Percentiles rank a stretch among this genome's conserved stretches.
Conservation (phyloP, 2,888 invertebrate species). For the Eupithecia subumbrata region DNA sequence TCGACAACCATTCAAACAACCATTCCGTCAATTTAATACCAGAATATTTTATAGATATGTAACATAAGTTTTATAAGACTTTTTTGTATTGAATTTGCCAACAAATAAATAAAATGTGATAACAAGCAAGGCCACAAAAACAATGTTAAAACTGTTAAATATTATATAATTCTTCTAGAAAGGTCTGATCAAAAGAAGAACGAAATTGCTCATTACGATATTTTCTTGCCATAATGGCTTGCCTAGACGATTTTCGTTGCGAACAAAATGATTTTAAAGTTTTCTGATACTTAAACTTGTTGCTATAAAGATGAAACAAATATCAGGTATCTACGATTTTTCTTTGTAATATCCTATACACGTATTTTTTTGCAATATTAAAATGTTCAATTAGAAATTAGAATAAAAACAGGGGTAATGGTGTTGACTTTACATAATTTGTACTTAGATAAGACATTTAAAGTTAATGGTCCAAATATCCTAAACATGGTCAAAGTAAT, state of each 20-base stretch:
- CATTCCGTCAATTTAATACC: conserved; percentile 28
- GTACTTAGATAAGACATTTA: conserved; percentile 60
- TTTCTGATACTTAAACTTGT: not conserved
- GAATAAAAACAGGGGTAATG: conserved; percentile 61
- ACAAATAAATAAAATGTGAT: conserved; percentile 16
- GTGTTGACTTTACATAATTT: conserved; percentile 57
- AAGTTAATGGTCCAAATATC: conserved; percentile 42
- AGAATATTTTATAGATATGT: conserved; percentile 8
- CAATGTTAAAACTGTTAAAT: not conserved
- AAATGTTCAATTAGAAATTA: conserved; percentile 37
- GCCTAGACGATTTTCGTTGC: conserved; percentile 41
- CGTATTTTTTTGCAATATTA: not conserved
- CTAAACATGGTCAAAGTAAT: conserved; percentile 35
- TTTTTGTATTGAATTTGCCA: conserved; percentile 11
- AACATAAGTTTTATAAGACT: not conserved
- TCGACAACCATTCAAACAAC: conserved; percentile 30
- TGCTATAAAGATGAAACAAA: not conserved
- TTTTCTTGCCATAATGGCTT: conserved; percentile 59
- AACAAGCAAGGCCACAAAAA: conserved; percentile 4
- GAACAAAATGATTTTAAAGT: not conserved
- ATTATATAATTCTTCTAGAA: not conserved
- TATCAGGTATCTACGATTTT: not conserved
- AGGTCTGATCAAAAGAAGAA: conserved; percentile 3
- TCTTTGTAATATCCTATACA: not conserved
- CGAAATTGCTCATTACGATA: conserved; percentile 50